Evolutionary conservation across 2,888 invertebrate genomes (phyloP).

Genomic region (Julus scandinavius): DNA sequence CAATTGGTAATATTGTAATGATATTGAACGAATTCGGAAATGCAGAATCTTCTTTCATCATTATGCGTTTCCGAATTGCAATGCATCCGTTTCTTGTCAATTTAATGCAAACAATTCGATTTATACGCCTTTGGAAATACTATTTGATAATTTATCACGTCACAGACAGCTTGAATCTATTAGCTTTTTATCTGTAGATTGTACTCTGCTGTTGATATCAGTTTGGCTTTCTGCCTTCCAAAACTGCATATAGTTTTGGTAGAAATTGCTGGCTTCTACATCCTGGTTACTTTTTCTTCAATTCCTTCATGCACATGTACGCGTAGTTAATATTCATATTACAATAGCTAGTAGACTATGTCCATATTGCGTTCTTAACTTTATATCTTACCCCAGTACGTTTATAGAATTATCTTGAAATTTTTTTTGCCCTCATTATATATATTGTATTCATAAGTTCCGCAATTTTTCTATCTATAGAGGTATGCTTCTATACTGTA

Average conservation of each 20-base stretch:
- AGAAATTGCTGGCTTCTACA: background rate
- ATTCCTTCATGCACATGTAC: background rate
- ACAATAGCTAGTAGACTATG: too few relatives aligned
- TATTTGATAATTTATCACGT: too few relatives aligned
- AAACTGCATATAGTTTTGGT: background rate
- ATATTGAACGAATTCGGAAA: background rate
- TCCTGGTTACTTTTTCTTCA: background rate
- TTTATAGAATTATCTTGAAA: background rate
- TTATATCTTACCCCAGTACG: background rate
- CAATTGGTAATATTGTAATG: too few relatives aligned
- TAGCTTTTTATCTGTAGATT: too few relatives aligned
- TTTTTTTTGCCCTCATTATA: slow-evolving; percentile 2
- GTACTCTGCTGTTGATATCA: too few relatives aligned
- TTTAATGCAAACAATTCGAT: background rate
- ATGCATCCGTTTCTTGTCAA: background rate
- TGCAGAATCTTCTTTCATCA: background rate
- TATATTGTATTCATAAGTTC: background rate
- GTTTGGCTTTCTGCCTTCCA: too few relatives aligned
- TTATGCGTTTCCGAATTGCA: background rate
- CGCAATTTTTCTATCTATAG: background rate
- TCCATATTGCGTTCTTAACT: background rate
- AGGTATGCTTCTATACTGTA: background rate
- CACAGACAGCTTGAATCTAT: too few relatives aligned
- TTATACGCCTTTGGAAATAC: too few relatives aligned
- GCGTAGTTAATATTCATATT: too few relatives aligned